A percentile compares a stretch with the other conserved stretches of the same genome.
Evolutionary conservation across 2,888 invertebrate species (phyloP).

Genomic region (Taphrorychus bicolor): DNA sequence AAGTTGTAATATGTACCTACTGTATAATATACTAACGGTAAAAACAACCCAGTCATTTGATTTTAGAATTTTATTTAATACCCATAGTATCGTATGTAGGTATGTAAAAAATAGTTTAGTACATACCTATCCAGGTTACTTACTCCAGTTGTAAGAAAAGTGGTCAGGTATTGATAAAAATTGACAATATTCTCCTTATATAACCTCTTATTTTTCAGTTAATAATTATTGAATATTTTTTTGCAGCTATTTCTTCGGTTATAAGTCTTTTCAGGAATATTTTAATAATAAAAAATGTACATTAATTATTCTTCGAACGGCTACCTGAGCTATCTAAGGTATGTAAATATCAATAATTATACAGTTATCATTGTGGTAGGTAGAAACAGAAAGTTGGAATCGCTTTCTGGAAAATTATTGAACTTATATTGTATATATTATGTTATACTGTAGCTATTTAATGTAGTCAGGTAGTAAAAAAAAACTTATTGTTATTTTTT

Average conservation of each 20-base stretch:
- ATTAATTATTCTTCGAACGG: too few relatives aligned
- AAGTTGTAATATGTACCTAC: neutral
- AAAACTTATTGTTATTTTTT: conserved; percentile 29
- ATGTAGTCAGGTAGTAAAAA: conserved; percentile 17
- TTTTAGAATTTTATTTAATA: neutral
- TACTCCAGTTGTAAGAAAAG: too few relatives aligned
- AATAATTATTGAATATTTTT: too few relatives aligned
- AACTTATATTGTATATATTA: conserved; percentile 19
- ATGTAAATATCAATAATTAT: neutral
- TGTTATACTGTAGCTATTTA: conserved; percentile 28
- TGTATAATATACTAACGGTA: neutral
- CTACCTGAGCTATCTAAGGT: too few relatives aligned
- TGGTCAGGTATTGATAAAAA: too few relatives aligned
- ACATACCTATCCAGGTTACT: neutral
- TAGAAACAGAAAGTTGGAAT: conserved; percentile 1
- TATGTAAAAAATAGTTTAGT: neutral
- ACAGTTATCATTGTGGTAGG: too few relatives aligned
- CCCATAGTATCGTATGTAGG: too few relatives aligned
- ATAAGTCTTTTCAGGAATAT: too few relatives aligned
- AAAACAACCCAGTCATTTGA: neutral
- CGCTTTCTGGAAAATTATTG: neutral
- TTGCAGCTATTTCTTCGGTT: too few relatives aligned
- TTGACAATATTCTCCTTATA: too few relatives aligned
- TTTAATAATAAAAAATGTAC: too few relatives aligned
- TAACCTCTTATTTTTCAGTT: too few relatives aligned